Evolutionary conservation across 2,888 invertebrate genomes (phyloP).

Genomic region (Clostera curtula): DNA sequence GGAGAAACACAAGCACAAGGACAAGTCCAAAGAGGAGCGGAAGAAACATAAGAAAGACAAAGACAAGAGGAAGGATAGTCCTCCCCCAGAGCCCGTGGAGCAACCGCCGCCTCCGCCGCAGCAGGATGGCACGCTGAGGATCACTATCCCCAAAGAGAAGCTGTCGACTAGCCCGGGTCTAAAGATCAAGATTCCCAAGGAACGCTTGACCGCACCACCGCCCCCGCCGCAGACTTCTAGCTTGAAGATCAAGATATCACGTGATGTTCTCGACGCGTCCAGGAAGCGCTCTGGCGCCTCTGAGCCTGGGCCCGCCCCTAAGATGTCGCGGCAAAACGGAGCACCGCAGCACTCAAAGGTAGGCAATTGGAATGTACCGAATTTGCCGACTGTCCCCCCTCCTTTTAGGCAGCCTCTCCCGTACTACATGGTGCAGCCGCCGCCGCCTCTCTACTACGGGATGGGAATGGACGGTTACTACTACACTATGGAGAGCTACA

Average conservation of each 20-base stretch:
- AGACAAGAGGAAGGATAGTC: conserved; percentile 51
- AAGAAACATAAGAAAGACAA: conserved; percentile 84
- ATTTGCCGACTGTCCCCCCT: conserved; percentile 40
- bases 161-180: conserved; percentile 70
- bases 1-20: conserved; percentile 85
- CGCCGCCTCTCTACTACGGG: conserved; percentile 48
- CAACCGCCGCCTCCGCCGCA: conserved; percentile 16
- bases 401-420: conserved; percentile 47
- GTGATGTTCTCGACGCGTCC: conserved; percentile 79
- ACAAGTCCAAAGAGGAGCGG: conserved; percentile 81
- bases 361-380: conserved; percentile 37
- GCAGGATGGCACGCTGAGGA: conserved; percentile 47
- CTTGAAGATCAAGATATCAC: conserved; percentile 87
- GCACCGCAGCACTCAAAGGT: conserved; percentile 55
- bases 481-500: conserved; percentile 33
- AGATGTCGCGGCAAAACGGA: conserved; percentile 56
- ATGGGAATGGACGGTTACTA: conserved; percentile 61
- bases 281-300: conserved; percentile 36
- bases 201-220: conserved; percentile 77
- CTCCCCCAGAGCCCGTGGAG: conserved; percentile 22
- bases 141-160: conserved; percentile 64
- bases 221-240: conserved; percentile 62
- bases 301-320: conserved; percentile 39
- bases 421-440: conserved; percentile 59
- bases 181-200: conserved; percentile 89